Evolutionary conservation across 2,113 vertebrate species (phyloP).

Genomic region (Brevimyrus niger): DNA sequence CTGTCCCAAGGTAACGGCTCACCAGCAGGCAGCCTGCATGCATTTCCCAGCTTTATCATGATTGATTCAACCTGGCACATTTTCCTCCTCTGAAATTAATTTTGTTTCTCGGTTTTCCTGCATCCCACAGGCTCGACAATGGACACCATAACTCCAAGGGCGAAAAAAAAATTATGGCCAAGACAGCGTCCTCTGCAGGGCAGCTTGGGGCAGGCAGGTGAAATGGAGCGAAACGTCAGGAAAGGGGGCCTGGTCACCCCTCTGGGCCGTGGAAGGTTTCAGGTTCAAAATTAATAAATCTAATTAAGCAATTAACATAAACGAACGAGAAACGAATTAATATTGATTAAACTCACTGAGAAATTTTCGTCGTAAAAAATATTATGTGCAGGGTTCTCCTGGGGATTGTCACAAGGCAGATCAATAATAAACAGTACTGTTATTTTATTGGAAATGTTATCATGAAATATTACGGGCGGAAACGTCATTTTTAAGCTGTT

Average conservation of each 20-base stretch:
- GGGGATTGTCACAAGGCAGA: background rate
- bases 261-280: background rate
- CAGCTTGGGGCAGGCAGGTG: background rate
- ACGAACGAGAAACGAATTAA: background rate
- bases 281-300: background rate
- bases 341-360: background rate
- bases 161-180: background rate
- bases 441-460: background rate
- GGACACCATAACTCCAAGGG: background rate
- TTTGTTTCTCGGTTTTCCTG: background rate
- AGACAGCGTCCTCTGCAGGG: background rate
- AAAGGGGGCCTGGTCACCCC: background rate
- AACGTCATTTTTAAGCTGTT: background rate
- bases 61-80: constrained; percentile 22
- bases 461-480: background rate
- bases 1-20: constrained; percentile 1
- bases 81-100: constrained; percentile 21
- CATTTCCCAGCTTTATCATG: background rate
- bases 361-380: background rate
- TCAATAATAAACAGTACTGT: background rate
- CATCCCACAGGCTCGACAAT: background rate
- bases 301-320: background rate
- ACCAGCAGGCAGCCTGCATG: background rate
- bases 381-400: background rate
- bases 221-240: background rate